Base-by-base conservation (phyloP, 2,113 vertebrate species). In the Zingel zingel region DNA sequence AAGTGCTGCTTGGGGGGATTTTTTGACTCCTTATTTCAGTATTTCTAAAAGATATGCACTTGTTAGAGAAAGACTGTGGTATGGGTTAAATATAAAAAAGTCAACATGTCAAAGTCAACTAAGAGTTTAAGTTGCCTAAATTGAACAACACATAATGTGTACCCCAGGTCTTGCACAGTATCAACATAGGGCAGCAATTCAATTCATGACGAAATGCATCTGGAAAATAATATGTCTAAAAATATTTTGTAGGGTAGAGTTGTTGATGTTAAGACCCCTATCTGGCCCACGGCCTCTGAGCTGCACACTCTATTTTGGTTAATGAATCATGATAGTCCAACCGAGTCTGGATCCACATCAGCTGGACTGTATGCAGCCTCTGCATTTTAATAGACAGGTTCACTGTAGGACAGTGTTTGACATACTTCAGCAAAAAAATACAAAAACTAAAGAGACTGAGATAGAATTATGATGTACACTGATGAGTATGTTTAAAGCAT, bases 271-370 rank as follows among this genome's bases (percentile, higher is more conserved):
- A 58, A 61, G 69, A 72, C 33, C 27, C n/a, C 3, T 73, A 10
- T 45, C 4, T 74, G 61, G 73, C 78, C 83, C 33, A 14, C 19
- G 58, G 79, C 77, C 45, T 81, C 65, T 51, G 66, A 79, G 77
- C 74, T 14, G 36, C 80, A 68, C 63, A 13, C 78, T 77, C 75
- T 47, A 59, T 75, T 51, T 76, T 68, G 85, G 67, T 84, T 89
- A 71, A 89, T 88, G 82, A 90, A 61, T 87, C 81, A 82, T 83
- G 75, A 86, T 81, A 58, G 81, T 74, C 77, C 45, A 25, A 77
- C 53, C 1, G 65, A 78, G 65, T 68, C 23, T 75, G 71, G 65
- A 69, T 85, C 58, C 50, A 39, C 76, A 77, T 70, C 77, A 83
- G 62, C 77, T 59, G 79, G 21, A 76, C 74, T 66, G 45, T 51